These are phyloP conservation scores for Lepus europaeus DNA, from an alignment of 2,113 vertebrate genomes.

Conservation along the genomic window DNA sequence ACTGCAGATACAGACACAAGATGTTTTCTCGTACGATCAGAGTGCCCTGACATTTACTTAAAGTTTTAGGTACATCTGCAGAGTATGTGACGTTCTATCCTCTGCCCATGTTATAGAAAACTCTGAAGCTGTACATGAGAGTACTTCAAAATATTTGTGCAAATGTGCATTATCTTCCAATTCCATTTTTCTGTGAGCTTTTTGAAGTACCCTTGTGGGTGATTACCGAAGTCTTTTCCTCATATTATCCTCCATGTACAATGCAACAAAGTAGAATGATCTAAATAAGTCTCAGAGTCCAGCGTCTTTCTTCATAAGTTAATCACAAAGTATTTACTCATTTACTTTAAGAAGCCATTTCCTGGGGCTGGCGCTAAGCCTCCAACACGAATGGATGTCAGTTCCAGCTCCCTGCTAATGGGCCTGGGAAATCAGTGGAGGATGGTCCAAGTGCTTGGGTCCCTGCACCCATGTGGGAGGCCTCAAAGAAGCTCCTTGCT, in stretches of 20 bases:
- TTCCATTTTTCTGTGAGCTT: too few species aligned
- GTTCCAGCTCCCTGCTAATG: too few species aligned
- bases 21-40: neutral
- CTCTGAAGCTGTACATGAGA: neutral
- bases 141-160: too few species aligned
- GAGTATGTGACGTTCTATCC: neutral
- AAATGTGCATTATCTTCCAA: too few species aligned
- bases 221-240: neutral
- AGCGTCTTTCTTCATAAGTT: neutral
- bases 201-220: neutral
- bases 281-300: neutral
- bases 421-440: too few species aligned
- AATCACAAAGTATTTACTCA: constrained; percentile 20
- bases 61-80: constrained; percentile 9
- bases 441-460: too few species aligned
- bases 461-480: too few species aligned
- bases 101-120: neutral
- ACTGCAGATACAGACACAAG: constrained; percentile 12
- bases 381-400: too few species aligned
- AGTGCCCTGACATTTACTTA: neutral
- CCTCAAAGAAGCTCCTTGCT: too few species aligned
- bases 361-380: neutral
- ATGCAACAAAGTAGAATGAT: neutral
- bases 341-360: constrained; percentile 22
- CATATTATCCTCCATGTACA: neutral